phyloP scores from a whole-genome alignment of 64 coral and sea anemone species.

The Montipora foliosa region DNA sequence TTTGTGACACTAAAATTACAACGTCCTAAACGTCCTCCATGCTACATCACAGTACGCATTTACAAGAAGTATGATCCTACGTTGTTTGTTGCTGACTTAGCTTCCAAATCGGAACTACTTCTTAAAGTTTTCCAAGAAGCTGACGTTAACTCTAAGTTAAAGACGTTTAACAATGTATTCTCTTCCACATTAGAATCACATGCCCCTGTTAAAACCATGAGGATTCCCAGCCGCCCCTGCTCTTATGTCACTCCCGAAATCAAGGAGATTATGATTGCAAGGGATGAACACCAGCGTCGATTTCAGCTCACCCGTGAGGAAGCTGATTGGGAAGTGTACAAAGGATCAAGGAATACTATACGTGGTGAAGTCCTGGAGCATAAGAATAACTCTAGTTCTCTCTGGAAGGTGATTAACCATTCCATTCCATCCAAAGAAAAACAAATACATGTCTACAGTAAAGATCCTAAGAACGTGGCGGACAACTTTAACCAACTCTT shows the following conservation, averaged over 20 bases:
- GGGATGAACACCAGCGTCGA: neutral
- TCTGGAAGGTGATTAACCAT: neutral
- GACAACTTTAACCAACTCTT: no score
- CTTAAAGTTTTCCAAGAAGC: slow-evolving; percentile 47
- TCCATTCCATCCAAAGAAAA: slow-evolving; percentile 1
- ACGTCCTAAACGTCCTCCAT: slow-evolving; percentile 11
- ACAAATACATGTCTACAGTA: slow-evolving; percentile 3
- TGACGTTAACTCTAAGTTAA: no score
- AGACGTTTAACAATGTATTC: neutral
- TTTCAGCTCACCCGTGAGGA: slow-evolving; percentile 21
- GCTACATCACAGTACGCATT: no score
- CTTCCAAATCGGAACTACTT: slow-evolving; percentile 22
- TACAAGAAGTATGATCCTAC: slow-evolving; percentile 15
- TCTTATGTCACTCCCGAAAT: slow-evolving; percentile 22
- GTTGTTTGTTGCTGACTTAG: slow-evolving; percentile 38
- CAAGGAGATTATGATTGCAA: slow-evolving; percentile 12
- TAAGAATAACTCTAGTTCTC: no score
- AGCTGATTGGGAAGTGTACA: slow-evolving; percentile 14
- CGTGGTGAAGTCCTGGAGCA: no score
- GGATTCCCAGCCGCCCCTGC: neutral
- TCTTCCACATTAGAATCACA: slow-evolving; percentile 16
- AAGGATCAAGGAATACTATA: neutral
- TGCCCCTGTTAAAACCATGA: slow-evolving; percentile 16
- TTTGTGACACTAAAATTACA: slow-evolving; percentile 48
- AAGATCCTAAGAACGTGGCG: neutral